A percentile compares a stretch with the other conserved stretches of the same genome.
Evolutionary conservation across 1,140 invertebrate species (phyloP).

Genomic region (Asbolus verrucosus): DNA sequence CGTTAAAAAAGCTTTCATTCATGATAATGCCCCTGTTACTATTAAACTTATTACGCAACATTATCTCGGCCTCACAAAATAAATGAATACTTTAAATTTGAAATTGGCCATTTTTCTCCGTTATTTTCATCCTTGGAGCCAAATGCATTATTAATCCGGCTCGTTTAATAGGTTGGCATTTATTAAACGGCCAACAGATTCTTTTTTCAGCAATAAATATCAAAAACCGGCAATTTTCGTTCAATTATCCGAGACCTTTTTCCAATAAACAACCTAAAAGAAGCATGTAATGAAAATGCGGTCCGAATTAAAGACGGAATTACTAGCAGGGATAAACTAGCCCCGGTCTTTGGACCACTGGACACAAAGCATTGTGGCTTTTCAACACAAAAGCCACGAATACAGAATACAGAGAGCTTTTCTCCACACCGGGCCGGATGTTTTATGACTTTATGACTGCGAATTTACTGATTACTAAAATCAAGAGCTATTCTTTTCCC

Average conservation of each 20-base stretch:
- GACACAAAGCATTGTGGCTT: conserved; percentile 45
- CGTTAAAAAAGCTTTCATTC: conserved; percentile 44
- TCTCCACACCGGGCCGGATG: conserved; percentile 27
- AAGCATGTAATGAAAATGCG: conserved; percentile 44
- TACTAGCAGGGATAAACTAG: conserved; percentile 45
- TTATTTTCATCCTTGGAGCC: conserved; percentile 42
- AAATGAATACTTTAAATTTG: conserved; percentile 46
- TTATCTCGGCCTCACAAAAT: conserved; percentile 32
- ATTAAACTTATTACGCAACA: conserved; percentile 42
- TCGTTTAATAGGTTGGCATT: conserved; percentile 42
- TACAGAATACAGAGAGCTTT: conserved; percentile 38
- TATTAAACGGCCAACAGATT: conserved; percentile 29
- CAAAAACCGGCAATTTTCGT: conserved; percentile 39
- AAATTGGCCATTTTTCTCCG: conserved; percentile 46
- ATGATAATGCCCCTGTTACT: conserved; percentile 43
- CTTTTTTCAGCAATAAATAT: conserved; percentile 43
- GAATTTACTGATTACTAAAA: conserved; percentile 39
- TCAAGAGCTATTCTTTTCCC: conserved; percentile 26
- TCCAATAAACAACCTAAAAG: conserved; percentile 45
- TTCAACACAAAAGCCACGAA: conserved; percentile 42
- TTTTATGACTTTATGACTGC: conserved; percentile 43
- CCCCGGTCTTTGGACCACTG: conserved; percentile 32
- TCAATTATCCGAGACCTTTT: conserved; percentile 44
- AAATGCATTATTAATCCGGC: conserved; percentile 44
- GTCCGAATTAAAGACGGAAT: conserved; percentile 46